A percentile compares a stretch with the other conserved stretches of the same genome.
Evolutionary conservation across 37 sponge, comb jelly and placozoan species (phyloP).

Genomic region (Chondrilla cf. caribensis): DNA sequence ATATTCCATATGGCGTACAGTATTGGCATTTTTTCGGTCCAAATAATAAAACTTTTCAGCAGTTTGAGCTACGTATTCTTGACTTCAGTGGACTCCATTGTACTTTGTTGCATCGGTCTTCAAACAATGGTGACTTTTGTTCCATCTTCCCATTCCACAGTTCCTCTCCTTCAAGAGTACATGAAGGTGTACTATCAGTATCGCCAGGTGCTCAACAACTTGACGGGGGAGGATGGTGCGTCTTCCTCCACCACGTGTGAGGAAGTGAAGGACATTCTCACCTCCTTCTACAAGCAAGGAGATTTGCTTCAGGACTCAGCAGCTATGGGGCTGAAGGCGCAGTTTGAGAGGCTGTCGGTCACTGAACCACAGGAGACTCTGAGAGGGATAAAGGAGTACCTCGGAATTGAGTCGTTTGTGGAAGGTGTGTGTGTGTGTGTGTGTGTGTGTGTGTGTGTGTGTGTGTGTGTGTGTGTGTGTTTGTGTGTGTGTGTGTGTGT

Average conservation of each 20-base stretch:
- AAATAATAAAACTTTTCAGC: too few species aligned
- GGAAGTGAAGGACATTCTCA: neutral
- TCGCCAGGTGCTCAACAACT: neutral
- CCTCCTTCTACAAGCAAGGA: neutral
- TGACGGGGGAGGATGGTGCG: neutral
- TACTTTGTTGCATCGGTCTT: too few species aligned
- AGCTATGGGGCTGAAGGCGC: conserved; percentile 3
- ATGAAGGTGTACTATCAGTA: conserved; percentile 19
- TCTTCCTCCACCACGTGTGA: neutral
- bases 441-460: conserved; percentile 24
- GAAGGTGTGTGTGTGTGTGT: conserved; percentile 34
- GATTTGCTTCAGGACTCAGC: neutral
- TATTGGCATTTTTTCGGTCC: too few species aligned
- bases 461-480: too few species aligned
- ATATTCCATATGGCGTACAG: too few species aligned
- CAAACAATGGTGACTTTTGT: too few species aligned
- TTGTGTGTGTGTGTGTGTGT: too few species aligned
- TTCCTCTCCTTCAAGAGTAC: conserved; percentile 39
- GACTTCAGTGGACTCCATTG: too few species aligned
- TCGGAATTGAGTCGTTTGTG: conserved; percentile 33
- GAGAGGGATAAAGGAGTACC: conserved; percentile 41
- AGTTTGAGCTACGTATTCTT: too few species aligned
- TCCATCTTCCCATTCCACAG: neutral
- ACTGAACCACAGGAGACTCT: conserved; percentile 37
- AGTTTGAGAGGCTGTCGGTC: conserved; percentile 34